These are phyloP conservation scores for Propithecus deckenii DNA, from an alignment of 2,797 vertebrate species.

Conservation along the genomic window DNA sequence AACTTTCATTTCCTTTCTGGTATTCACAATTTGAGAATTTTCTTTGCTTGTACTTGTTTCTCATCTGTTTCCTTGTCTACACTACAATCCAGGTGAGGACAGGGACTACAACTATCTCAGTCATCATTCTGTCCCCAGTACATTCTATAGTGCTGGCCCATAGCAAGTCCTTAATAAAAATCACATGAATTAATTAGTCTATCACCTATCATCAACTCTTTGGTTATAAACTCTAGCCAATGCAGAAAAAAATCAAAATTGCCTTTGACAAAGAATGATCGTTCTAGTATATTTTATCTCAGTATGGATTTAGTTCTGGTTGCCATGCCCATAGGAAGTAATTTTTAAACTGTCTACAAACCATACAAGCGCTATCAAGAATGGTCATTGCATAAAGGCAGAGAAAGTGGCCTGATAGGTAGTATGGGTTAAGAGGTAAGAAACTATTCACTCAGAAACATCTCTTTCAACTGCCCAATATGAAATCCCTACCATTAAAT, in stretches of 20 bases:
- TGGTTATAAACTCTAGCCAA: neutral
- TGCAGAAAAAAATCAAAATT: neutral
- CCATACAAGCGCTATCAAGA: neutral
- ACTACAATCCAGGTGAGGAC: neutral
- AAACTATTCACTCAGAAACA: neutral
- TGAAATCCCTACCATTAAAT: constrained; percentile 20
- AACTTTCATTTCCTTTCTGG: neutral
- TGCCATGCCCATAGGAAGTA: neutral
- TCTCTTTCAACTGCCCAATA: neutral
- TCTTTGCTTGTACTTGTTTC: neutral
- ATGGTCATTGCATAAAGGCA: neutral
- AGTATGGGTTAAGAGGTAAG: neutral
- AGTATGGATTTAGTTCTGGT: neutral
- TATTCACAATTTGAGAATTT: neutral
- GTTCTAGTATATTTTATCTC: constrained; percentile 1
- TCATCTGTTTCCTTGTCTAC: neutral
- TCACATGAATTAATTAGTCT: neutral
- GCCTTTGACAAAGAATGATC: neutral
- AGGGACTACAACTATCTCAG: neutral
- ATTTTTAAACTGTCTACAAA: neutral
- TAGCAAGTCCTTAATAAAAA: neutral
- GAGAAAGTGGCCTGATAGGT: neutral
- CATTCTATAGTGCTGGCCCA: neutral
- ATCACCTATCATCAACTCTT: neutral
- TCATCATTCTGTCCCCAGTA: neutral